phyloP scores from a whole-genome alignment of 2,797 vertebrate genomes.

The Cirrhinus molitorella region DNA sequence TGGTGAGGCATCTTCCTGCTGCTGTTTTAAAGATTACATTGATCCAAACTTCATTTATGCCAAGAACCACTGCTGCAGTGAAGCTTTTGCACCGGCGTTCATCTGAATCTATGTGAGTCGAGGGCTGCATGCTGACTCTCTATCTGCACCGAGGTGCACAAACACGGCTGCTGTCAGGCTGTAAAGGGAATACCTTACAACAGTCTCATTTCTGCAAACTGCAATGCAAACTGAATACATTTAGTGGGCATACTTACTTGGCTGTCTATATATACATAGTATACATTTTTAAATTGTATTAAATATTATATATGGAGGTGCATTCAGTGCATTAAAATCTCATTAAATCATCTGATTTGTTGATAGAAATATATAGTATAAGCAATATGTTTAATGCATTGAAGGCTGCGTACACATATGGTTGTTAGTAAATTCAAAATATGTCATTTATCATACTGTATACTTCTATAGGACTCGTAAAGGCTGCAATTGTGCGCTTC shows the following conservation, averaged over 20 bases:
- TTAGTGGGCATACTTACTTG: conserved; percentile 5
- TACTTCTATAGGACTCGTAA: not conserved
- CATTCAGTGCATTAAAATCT: too few species aligned
- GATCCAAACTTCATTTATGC: conserved; percentile 45
- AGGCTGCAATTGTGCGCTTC: conserved; percentile 21
- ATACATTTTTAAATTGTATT: too few species aligned
- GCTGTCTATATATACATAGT: not conserved
- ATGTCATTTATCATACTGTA: not conserved
- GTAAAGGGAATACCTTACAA: conserved; percentile 10
- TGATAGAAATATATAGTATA: not conserved
- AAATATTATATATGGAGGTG: too few species aligned
- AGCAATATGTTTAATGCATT: not conserved
- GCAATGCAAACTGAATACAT: not conserved
- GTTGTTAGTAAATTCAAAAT: not conserved
- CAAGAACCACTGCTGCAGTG: conserved; percentile 37
- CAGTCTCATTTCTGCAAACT: not conserved
- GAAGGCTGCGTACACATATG: not conserved
- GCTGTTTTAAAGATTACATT: conserved; percentile 59
- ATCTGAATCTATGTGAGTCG: conserved; percentile 3
- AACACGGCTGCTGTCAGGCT: not conserved
- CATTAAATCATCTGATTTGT: too few species aligned
- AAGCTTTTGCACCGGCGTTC: conserved; percentile 16
- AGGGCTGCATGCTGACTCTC: conserved; percentile 1
- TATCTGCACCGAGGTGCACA: conserved; percentile 25
- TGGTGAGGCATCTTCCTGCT: conserved; percentile 39